Percentiles rank a stretch among this genome's conserved stretches.
Evolutionary conservation across 2,797 vertebrate species (phyloP).

Genomic region (Spinibarbus caldwelli): DNA sequence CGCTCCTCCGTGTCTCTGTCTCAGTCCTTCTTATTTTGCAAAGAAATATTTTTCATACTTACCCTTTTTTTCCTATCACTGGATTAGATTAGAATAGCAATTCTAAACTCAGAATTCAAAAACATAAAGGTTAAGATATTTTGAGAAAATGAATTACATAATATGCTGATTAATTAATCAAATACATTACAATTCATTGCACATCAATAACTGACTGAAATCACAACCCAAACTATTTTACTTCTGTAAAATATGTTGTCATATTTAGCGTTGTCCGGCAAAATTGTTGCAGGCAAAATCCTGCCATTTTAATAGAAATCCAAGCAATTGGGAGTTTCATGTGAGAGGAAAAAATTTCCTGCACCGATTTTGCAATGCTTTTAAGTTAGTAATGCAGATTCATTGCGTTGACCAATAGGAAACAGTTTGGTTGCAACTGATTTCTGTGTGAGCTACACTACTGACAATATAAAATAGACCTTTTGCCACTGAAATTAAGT

Average conservation of each 20-base stretch:
- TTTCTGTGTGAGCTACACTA: background rate
- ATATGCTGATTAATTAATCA: background rate
- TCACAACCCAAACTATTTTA: background rate
- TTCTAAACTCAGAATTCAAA: background rate
- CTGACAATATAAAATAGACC: background rate
- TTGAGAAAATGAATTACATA: background rate
- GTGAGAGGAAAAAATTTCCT: background rate
- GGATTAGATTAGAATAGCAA: background rate
- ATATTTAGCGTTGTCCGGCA: background rate
- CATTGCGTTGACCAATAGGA: background rate
- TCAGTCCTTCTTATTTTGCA: background rate
- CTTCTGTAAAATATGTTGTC: background rate
- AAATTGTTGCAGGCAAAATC: background rate
- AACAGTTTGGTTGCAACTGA: too few relatives aligned
- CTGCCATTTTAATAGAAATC: background rate
- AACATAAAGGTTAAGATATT: background rate
- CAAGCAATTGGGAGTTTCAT: background rate
- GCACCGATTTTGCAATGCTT: background rate
- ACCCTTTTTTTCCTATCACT: background rate
- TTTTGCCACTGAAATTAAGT: too few relatives aligned
- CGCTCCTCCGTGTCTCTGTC: constrained; percentile 2
- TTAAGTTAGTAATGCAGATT: background rate
- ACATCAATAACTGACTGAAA: background rate
- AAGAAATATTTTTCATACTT: background rate
- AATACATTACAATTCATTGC: background rate